Evolutionary conservation across 2,888 invertebrate genomes (phyloP).

Genomic region (Drymonia ruficornis): DNA sequence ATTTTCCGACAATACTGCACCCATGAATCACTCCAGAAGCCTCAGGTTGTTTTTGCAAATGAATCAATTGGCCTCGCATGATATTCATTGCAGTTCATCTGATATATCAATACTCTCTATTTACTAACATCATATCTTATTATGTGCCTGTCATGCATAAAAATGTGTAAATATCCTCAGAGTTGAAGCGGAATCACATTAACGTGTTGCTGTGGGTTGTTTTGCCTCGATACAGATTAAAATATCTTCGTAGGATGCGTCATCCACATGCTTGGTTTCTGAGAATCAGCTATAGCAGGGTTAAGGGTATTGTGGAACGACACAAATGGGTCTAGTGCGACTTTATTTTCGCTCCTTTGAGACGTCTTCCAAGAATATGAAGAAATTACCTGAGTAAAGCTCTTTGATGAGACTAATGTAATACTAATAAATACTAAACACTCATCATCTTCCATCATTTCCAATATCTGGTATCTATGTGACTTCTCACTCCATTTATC

Average conservation of each 20-base stretch:
- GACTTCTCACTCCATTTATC: too few species aligned
- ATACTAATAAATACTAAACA: too few species aligned
- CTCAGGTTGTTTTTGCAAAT: constrained; percentile 1
- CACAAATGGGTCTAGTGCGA: too few species aligned
- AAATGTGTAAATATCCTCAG: constrained; percentile 19
- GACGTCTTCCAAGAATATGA: too few species aligned
- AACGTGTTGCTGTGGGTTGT: background rate
- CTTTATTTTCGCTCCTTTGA: too few species aligned
- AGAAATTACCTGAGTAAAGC: too few species aligned
- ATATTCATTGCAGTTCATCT: constrained; percentile 18
- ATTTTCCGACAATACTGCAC: constrained; percentile 8
- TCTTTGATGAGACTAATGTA: too few species aligned
- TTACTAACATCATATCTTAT: constrained; percentile 15
- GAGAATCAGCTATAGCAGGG: too few species aligned
- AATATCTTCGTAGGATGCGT: background rate
- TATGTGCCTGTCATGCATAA: constrained; percentile 13
- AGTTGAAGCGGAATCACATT: background rate
- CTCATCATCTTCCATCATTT: too few species aligned
- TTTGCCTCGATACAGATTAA: background rate
- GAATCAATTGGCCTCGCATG: constrained; percentile 24
- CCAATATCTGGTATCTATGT: too few species aligned
- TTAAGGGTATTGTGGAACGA: too few species aligned
- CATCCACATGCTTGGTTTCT: background rate
- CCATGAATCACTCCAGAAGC: constrained; percentile 6
- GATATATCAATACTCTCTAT: constrained; percentile 15